A percentile compares a stretch with the other conserved stretches of the same genome.
These are phyloP conservation scores for Yponomeuta sedellus DNA, from an alignment of 2,888 invertebrate species.

Conservation along the genomic window DNA sequence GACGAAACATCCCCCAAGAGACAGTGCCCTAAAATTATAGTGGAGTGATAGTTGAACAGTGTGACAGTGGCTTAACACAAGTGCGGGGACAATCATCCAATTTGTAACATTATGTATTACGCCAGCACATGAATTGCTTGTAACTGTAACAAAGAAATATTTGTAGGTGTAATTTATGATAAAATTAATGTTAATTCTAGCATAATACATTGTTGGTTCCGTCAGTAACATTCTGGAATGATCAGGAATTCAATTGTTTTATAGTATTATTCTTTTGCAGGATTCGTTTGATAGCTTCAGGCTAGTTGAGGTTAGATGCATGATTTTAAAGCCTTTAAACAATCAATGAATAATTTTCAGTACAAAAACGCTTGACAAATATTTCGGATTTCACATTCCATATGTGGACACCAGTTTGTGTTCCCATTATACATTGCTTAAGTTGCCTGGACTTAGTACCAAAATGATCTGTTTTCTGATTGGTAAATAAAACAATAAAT, in stretches of 20 bases:
- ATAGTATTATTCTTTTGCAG: neutral
- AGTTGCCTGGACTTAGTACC: slow-evolving; percentile 60
- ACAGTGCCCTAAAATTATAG: slow-evolving; percentile 58
- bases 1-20: slow-evolving; percentile 61
- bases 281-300: neutral
- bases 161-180: slow-evolving; percentile 44
- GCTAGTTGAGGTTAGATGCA: neutral
- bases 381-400: slow-evolving; percentile 7
- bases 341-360: neutral
- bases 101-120: slow-evolving; percentile 1
- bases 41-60: slow-evolving; percentile 38
- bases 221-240: slow-evolving; percentile 38
- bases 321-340: slow-evolving; percentile 3
- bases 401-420: neutral
- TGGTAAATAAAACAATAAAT: slow-evolving; percentile 53
- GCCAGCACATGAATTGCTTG: slow-evolving; percentile 42
- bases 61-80: neutral
- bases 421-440: neutral
- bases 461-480: slow-evolving; percentile 65
- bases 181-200: slow-evolving; percentile 54
- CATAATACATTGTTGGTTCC: slow-evolving; percentile 44
- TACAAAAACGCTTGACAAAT: neutral
- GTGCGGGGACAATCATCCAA: slow-evolving; percentile 5
- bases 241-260: slow-evolving; percentile 21
- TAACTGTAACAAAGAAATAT: slow-evolving; percentile 37